Evolutionary conservation across 92 coral and sea anemone species (phyloP), one percentile per base, ranked within the genome.

Genomic region (Phenganax stokvisi): DNA sequence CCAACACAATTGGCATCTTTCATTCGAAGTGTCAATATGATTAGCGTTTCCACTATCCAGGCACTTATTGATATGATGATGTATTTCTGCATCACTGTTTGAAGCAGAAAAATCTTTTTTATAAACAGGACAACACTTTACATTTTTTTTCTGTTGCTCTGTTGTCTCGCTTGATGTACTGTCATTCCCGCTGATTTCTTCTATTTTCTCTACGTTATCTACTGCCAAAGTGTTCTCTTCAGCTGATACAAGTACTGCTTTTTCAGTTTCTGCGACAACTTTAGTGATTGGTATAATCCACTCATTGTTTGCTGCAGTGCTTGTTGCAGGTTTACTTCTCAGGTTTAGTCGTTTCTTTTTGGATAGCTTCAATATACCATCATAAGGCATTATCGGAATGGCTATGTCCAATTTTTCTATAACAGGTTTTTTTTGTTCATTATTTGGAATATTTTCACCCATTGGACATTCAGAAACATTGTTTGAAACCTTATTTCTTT

Each of bases 1-100:
- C 75, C 90, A 89, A 71, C 99, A 96, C 74, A 96, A 85, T 56
- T 90, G 91, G 83, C 99, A 96, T 83, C 57, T 58, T 52, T 53
- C 85, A 63, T 58, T 85, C 10, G 57, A 11, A 29, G 29, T 85
- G 55, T 59, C 47, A 37, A 37, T 37, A 81, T 3, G 70, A 15
- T 59, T 72, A 52, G 55, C 27, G 12, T 75, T 67, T 62, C 51
- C 79, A 56, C 83, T 73, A 68, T 92, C 97, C 63, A 96, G 88
- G 55, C 98, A 94, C 44, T 76, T 86, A 74, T 90, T 90, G 28
- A 90, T 85, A 76, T 96, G 99, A 25, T 87, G 80, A 83, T 87
- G 87, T n/a, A 87, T 66, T 17, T 84, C 64, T 53, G 83, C 83
- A 75, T 80, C 84, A 17, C 73, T 73, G 12, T 87, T 72, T 7